Evolutionary conservation across 2,113 vertebrate genomes (phyloP).

Genomic region (human): DNA sequence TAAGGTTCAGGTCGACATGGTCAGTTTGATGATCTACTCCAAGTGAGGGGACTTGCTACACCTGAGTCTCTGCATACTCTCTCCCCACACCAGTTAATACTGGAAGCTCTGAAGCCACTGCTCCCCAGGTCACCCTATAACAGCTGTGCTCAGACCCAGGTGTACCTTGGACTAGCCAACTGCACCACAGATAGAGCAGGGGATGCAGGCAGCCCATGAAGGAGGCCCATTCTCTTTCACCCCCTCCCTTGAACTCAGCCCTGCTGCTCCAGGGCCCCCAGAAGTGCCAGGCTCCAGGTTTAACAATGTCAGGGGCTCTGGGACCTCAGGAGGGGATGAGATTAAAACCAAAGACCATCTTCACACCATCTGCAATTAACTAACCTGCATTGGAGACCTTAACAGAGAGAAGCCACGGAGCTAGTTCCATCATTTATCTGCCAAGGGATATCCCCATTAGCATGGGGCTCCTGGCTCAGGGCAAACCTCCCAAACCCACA

Average conservation of each 20-base stretch:
- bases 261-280: not conserved
- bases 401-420: not conserved
- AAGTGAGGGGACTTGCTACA: not conserved
- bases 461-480: accelerated
- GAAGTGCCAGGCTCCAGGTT: not conserved
- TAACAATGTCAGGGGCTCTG: not conserved
- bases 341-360: not conserved
- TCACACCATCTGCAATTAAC: not conserved
- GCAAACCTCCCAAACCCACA: accelerated
- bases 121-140: not conserved
- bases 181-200: accelerated
- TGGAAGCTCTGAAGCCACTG: conserved; percentile 28
- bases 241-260: conserved; percentile 30
- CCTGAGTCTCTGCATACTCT: not conserved
- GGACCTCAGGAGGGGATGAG: not conserved
- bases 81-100: not conserved
- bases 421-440: not conserved
- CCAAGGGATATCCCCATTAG: not conserved
- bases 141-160: not conserved
- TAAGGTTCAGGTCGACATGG: too few species aligned
- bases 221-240: not conserved
- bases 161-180: accelerated
- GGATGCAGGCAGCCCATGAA: accelerated
- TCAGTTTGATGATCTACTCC: not conserved
- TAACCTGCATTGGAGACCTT: not conserved